Evolutionary conservation across 2,888 invertebrate species (phyloP).

Genomic region (Thera britannica): DNA sequence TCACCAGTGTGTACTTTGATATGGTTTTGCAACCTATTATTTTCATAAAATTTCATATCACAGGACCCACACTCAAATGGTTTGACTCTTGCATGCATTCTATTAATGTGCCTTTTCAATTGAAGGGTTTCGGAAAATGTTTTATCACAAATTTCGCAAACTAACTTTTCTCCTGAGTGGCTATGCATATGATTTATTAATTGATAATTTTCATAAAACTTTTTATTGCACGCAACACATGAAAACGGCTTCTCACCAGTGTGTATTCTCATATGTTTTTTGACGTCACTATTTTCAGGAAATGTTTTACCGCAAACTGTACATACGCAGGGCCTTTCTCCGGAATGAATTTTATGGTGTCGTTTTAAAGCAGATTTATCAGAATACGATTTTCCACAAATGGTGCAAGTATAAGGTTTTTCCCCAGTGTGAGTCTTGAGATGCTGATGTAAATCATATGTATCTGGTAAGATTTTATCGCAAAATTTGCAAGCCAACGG

Average conservation of each 20-base stretch:
- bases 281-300: constrained; percentile 11
- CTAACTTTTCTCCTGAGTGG: constrained; percentile 15
- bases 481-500: constrained; percentile 16
- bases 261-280: constrained; percentile 16
- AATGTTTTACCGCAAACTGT: constrained; percentile 10
- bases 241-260: constrained; percentile 18
- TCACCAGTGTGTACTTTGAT: constrained; percentile 18
- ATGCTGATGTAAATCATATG: constrained; percentile 5
- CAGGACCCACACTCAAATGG: constrained; percentile 16
- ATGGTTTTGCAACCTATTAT: constrained; percentile 19
- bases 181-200: constrained; percentile 23
- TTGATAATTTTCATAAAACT: constrained; percentile 27
- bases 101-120: constrained; percentile 20
- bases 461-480: constrained; percentile 10
- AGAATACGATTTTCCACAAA: constrained; percentile 4
- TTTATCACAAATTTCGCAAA: constrained; percentile 21
- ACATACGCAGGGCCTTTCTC: constrained; percentile 7
- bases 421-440: constrained; percentile 1
- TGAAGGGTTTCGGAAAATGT: constrained; percentile 19
- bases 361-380: constrained; percentile 15
- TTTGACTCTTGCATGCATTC: constrained; percentile 16
- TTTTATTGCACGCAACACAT: constrained; percentile 24
- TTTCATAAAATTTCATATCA: constrained; percentile 5
- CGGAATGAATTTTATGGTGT: constrained; percentile 13
- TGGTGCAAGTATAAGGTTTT: constrained; percentile 8